Evolutionary conservation across 1,140 invertebrate species (phyloP), one percentile per base, ranked within the genome.

Genomic region (Drosophila leontia): DNA sequence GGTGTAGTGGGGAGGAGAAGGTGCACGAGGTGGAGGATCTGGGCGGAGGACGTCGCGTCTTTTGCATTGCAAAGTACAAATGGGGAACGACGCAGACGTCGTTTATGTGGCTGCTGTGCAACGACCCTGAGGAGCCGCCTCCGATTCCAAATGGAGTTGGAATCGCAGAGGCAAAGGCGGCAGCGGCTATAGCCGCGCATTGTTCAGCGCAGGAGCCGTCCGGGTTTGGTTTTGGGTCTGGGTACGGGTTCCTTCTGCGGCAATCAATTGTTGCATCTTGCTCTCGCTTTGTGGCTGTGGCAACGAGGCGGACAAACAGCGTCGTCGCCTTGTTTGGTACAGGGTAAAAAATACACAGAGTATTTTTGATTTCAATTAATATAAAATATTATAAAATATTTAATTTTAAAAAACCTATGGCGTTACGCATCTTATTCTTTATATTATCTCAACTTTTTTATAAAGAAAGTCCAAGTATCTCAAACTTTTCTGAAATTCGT

Each of bases 41-140:
- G 62, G 70, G 75, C 68, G 50, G 64, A 72, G 70, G 56, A 67
- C 67, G 60, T 62, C 75, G 74, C 70, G 78, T 86, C 82, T 79
- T 86, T 86, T 86, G 82, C 82, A 82, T 86, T 86, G 82, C 82
- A 86, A 86, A 86, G 78, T 86, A 86, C 82, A 86, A 86, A 86
- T 86, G 78, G 68, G 69, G 64, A 48, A 75, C 59, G 65, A 79
- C 58, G 70, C 57, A 57, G 78, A 48, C 47, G 68, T 29, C 42
- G 41, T 32, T 47, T 50, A 39, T 59, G 55, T 29, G 50, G 71
- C 74, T 82, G 80, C 81, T 84, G 81, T 84, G 75, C 82, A 85
- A 75, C 82, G 78, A 85, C 82, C 82, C 82, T 84, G 82, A 85
- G 59, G 58, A 74, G 68, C 53, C 51, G 48, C 75, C 53, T 75